These are phyloP conservation scores for Megastigmus dorsalis DNA, from an alignment of 2,888 invertebrate genomes.

Conservation along the genomic window DNA sequence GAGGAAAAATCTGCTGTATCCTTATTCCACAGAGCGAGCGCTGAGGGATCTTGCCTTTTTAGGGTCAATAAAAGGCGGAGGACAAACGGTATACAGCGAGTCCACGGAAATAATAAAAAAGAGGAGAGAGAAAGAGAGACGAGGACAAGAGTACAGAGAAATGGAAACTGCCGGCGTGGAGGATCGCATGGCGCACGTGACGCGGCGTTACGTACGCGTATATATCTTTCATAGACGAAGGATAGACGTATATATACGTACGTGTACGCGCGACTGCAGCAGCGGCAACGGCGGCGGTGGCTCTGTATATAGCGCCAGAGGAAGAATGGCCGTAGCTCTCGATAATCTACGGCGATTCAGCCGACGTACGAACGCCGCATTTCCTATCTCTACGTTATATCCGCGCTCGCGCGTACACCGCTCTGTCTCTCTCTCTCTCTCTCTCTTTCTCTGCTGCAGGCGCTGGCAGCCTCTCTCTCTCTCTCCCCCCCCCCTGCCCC, in stretches of 20 bases:
- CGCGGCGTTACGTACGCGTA: neutral
- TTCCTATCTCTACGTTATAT: conserved; percentile 42
- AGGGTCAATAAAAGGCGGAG: conserved; percentile 38
- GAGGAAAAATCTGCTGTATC: conserved; percentile 10
- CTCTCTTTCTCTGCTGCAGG: conserved; percentile 47
- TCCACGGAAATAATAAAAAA: conserved; percentile 19
- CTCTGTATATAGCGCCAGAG: too few relatives aligned
- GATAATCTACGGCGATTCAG: conserved; percentile 49
- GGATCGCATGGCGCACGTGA: conserved; percentile 30
- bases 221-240: neutral
- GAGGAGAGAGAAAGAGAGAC: neutral
- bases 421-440: conserved; percentile 9
- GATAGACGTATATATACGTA: neutral
- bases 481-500: conserved; percentile 46
- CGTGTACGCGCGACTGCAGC: too few relatives aligned
- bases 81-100: neutral
- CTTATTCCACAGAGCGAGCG: neutral
- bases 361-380: conserved; percentile 37
- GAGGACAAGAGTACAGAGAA: neutral
- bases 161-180: neutral
- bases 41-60: conserved; percentile 24
- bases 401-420: conserved; percentile 2
- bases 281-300: neutral
- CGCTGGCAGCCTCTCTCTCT: neutral
- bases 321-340: conserved; percentile 30